Evolutionary conservation across 1,140 invertebrate genomes (phyloP).

Genomic region (Drosophila sproati): DNA sequence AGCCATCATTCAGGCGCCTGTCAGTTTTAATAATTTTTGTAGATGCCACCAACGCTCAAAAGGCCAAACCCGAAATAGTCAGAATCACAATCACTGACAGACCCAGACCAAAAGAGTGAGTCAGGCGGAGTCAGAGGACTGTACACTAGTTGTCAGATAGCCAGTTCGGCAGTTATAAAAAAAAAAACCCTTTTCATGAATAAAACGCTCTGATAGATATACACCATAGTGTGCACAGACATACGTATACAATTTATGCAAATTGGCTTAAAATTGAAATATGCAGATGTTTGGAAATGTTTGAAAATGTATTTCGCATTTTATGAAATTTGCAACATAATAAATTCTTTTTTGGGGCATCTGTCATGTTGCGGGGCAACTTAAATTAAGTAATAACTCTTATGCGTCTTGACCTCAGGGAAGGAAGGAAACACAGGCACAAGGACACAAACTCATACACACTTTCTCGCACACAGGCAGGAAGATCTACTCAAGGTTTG

Average conservation of each 20-base stretch:
- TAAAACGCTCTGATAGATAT: conserved; percentile 44
- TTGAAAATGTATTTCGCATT: conserved; percentile 74
- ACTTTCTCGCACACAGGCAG: conserved; percentile 14
- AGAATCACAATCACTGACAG: conserved; percentile 46
- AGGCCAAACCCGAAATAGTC: conserved; percentile 64
- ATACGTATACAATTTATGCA: conserved; percentile 66
- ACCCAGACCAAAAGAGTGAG: not conserved
- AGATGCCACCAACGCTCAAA: conserved; percentile 25
- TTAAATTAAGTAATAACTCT: conserved; percentile 83
- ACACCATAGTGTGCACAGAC: not conserved
- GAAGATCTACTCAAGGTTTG: conserved; percentile 29
- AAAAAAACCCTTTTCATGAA: conserved; percentile 72
- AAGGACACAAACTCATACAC: conserved; percentile 9
- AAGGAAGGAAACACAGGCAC: conserved; percentile 51
- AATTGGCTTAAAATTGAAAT: conserved; percentile 78
- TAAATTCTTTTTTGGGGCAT: conserved; percentile 60
- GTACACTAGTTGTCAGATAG: conserved; percentile 1
- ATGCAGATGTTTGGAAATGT: conserved; percentile 70
- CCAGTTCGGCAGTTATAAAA: not conserved
- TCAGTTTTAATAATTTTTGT: conserved; percentile 72
- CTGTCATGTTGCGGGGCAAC: conserved; percentile 49
- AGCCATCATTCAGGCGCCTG: conserved; percentile 48
- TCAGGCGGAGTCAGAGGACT: not conserved
- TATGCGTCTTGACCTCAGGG: conserved; percentile 73
- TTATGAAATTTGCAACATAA: conserved; percentile 81